Percentiles rank a stretch among this genome's conserved stretches.
Evolutionary conservation across 1,140 invertebrate genomes (phyloP).

Genomic region (Habropoda laboriosa): DNA sequence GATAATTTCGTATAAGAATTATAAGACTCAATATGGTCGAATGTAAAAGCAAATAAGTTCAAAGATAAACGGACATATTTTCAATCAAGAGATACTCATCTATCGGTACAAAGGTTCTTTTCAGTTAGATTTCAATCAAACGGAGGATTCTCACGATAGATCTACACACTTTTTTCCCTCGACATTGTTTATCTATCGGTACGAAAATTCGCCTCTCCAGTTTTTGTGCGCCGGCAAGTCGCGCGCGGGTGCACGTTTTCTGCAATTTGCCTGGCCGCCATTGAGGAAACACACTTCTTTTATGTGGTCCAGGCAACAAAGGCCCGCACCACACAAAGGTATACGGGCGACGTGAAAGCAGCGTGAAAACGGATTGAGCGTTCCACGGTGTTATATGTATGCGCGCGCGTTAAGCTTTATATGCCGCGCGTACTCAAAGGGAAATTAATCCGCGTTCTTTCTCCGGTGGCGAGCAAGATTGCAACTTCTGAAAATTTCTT

Average conservation of each 20-base stretch:
- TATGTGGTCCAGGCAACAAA: conserved; percentile 54
- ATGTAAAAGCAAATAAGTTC: not conserved
- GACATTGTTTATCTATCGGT: not conserved
- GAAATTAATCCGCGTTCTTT: conserved; percentile 6
- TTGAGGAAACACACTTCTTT: conserved; percentile 54
- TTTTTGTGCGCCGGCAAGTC: not conserved
- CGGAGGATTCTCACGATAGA: no score
- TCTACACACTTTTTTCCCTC: not conserved
- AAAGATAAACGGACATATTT: not conserved
- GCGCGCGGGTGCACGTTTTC: conserved; percentile 45
- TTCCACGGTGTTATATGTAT: conserved; percentile 16
- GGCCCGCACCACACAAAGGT: conserved; percentile 34
- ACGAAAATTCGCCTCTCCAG: not conserved
- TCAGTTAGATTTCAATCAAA: not conserved
- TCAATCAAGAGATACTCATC: not conserved
- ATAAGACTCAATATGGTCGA: no score
- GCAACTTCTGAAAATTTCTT: not conserved
- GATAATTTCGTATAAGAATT: not conserved
- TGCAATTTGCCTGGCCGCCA: conserved; percentile 57
- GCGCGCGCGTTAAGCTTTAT: conserved; percentile 14
- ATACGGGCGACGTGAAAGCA: conserved; percentile 50
- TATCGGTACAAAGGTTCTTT: not conserved
- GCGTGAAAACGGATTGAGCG: conserved; percentile 46
- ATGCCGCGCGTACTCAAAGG: not conserved
- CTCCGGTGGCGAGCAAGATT: not conserved